A percentile compares a stretch with the other conserved stretches of the same genome.
Conservation (phyloP, 2,888 invertebrate genomes). For the Temnothorax unifasciatus region DNA sequence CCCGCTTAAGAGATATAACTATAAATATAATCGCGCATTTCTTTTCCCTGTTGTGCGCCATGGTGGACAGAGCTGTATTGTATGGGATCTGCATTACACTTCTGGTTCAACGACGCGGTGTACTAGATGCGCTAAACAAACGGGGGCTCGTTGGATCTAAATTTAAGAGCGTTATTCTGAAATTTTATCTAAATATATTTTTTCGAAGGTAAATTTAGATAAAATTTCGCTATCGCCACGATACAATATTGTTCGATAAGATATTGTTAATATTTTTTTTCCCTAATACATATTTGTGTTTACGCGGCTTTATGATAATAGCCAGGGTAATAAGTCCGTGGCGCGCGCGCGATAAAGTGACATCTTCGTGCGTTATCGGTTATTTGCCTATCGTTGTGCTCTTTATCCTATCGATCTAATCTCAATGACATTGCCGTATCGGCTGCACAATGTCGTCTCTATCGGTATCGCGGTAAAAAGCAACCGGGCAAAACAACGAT, state of each 20-base stretch:
- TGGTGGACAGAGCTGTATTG: neutral
- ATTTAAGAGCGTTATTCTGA: neutral
- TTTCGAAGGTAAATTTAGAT: neutral
- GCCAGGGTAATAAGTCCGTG: neutral
- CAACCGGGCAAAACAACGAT: conserved; percentile 43
- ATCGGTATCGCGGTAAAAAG: conserved; percentile 55
- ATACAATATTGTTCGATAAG: neutral
- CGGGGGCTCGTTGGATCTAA: neutral
- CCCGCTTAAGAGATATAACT: conserved; percentile 20
- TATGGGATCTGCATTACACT: neutral
- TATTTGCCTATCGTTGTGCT: conserved; percentile 45
- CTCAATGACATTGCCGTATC: conserved; percentile 63
- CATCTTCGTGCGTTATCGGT: conserved; percentile 41
- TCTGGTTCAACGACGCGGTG: neutral
- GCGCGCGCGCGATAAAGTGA: conserved; percentile 20
- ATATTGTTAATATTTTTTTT: conserved; percentile 19
- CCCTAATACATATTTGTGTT: conserved; percentile 26
- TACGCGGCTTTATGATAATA: conserved; percentile 23
- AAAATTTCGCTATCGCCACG: neutral
- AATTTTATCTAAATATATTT: neutral
- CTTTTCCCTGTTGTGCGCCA: neutral
- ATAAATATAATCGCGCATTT: conserved; percentile 48
- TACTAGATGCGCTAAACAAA: neutral
- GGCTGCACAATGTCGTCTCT: conserved; percentile 52
- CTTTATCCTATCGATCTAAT: conserved; percentile 60